A percentile compares a stretch with the other conserved stretches of the same genome.
Evolutionary conservation across 2,797 vertebrate genomes (phyloP).

Genomic region (Erithacus rubecula): DNA sequence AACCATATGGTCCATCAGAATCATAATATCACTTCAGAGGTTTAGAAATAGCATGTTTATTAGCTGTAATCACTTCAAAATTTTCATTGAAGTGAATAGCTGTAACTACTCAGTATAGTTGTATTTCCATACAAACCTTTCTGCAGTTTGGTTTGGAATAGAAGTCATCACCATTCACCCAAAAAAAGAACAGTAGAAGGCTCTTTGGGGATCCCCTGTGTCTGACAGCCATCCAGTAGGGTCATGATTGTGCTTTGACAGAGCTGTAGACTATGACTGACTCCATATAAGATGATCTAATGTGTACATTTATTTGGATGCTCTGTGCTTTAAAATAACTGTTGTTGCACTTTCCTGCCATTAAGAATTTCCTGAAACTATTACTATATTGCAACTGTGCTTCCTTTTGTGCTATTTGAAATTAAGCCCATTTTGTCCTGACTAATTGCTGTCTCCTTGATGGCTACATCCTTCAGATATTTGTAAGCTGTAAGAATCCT

Average conservation of each 20-base stretch:
- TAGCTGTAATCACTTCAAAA: conserved; percentile 27
- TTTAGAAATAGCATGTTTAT: conserved; percentile 26
- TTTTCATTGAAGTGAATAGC: not conserved
- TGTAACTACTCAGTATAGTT: not conserved
- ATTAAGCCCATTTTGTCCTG: not conserved
- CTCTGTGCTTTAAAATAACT: not conserved
- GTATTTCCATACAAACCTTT: not conserved
- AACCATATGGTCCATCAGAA: conserved; percentile 40
- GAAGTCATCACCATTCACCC: not conserved
- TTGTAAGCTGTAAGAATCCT: not conserved
- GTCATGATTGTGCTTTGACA: not conserved
- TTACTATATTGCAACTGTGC: not conserved
- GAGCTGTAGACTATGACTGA: accelerated
- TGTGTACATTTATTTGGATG: not conserved
- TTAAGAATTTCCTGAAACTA: not conserved
- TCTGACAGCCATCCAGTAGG: not conserved
- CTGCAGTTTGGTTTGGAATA: not conserved
- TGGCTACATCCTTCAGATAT: not conserved
- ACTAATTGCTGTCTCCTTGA: not conserved
- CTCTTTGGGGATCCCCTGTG: not conserved
- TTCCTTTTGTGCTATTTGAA: not conserved
- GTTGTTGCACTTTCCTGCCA: not conserved
- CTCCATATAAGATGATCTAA: not conserved
- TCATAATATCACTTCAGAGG: not conserved
- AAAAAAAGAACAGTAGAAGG: not conserved